Evolutionary conservation across 2,113 vertebrate genomes (phyloP).

Genomic region (Bujurquina vittata): DNA sequence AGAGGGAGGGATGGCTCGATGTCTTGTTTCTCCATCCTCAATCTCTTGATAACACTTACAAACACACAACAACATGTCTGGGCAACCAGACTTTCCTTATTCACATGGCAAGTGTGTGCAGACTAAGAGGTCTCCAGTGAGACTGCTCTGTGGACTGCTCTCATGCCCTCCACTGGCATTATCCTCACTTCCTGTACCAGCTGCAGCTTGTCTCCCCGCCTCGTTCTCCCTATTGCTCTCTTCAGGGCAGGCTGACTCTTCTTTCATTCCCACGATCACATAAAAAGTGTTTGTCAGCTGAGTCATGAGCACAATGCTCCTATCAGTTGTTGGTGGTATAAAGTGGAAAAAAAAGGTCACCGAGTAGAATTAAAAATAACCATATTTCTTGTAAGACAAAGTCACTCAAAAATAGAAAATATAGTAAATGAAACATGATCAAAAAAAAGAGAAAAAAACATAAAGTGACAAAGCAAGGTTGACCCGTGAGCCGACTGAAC

Average conservation of each 20-base stretch:
- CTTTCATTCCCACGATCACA: conserved; percentile 69
- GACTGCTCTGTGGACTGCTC: conserved; percentile 49
- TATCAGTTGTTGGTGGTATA: conserved; percentile 13
- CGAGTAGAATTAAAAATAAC: no score
- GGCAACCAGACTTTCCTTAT: conserved; percentile 36
- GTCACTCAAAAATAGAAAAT: no score
- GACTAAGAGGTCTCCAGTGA: conserved; percentile 42
- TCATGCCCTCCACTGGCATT: conserved; percentile 71
- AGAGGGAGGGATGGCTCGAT: conserved; percentile 67
- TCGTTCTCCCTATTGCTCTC: conserved; percentile 2
- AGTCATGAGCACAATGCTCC: conserved; percentile 36
- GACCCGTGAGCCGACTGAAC: neutral
- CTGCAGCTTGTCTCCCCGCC: conserved; percentile 63
- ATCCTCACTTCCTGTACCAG: conserved; percentile 73
- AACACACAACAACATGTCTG: conserved; percentile 45
- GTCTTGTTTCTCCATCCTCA: conserved; percentile 65
- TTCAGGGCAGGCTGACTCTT: conserved; percentile 27
- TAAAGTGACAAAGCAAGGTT: neutral
- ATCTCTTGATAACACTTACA: conserved; percentile 59
- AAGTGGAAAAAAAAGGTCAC: neutral
- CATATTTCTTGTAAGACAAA: no score
- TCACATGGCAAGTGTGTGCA: conserved; percentile 33
- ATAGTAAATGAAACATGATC: no score
- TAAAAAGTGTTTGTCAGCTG: conserved; percentile 39
- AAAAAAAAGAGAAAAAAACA: no score